A percentile compares a stretch with the other conserved stretches of the same genome.
Conservation (phyloP, 1,140 invertebrate species). For the Zaprionus taronus region DNA sequence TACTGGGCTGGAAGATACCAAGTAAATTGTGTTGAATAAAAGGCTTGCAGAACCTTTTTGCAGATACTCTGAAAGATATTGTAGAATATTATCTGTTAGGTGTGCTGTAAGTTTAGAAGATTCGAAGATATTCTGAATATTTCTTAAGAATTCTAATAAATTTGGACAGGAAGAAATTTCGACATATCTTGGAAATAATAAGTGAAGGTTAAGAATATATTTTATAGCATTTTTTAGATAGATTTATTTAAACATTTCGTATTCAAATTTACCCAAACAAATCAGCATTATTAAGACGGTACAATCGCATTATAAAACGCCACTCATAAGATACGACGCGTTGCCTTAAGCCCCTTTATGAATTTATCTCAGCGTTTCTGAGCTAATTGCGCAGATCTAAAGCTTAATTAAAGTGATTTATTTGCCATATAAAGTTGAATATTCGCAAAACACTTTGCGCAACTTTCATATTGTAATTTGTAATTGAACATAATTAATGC, state of each 20-base stretch:
- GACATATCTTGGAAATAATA: no score
- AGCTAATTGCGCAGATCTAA: conserved; percentile 12
- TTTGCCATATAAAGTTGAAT: conserved; percentile 49
- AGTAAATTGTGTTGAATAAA: not conserved
- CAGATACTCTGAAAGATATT: no score
- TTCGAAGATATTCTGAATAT: no score
- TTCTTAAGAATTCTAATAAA: no score
- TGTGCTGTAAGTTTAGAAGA: no score
- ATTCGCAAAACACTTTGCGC: conserved; percentile 36
- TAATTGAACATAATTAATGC: conserved; percentile 75
- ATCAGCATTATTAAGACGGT: not conserved
- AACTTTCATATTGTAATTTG: conserved; percentile 59
- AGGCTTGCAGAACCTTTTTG: not conserved
- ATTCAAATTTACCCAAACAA: not conserved
- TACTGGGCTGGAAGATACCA: not conserved
- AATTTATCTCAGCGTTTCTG: not conserved
- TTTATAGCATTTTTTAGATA: not conserved
- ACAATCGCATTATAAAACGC: conserved; percentile 45
- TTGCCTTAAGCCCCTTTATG: not conserved
- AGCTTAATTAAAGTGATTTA: conserved; percentile 72
- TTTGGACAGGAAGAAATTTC: no score
- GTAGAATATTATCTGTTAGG: no score
- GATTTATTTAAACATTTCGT: not conserved
- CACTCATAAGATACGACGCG: conserved; percentile 24
- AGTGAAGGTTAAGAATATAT: not conserved